Percentiles rank a stretch among this genome's conserved stretches.
Evolutionary conservation across 2,888 invertebrate species (phyloP).

Genomic region (Megaustenia siamemsis): DNA sequence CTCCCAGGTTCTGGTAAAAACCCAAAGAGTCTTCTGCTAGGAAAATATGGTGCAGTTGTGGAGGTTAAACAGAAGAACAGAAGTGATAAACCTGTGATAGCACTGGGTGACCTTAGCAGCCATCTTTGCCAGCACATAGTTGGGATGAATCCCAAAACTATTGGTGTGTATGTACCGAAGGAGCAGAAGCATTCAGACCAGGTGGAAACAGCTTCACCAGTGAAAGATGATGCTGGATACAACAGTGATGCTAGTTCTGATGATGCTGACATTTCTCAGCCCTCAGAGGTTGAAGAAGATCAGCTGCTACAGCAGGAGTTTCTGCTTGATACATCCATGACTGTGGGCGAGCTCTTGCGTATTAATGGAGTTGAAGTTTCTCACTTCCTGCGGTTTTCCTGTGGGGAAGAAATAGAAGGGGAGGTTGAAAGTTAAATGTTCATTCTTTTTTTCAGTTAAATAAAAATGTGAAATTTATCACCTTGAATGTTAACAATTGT

Average conservation of each 20-base stretch:
- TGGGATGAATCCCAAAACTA: slow-evolving; percentile 80
- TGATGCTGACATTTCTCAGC: slow-evolving; percentile 27
- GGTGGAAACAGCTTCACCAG: slow-evolving; percentile 20
- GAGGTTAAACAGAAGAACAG: slow-evolving; percentile 83
- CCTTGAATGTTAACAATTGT: too few relatives aligned
- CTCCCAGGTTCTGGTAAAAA: slow-evolving; percentile 24
- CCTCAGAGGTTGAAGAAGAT: slow-evolving; percentile 82
- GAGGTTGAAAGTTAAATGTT: slow-evolving; percentile 25
- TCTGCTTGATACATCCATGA: slow-evolving; percentile 87
- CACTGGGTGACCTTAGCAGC: slow-evolving; percentile 82
- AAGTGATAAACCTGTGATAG: slow-evolving; percentile 44
- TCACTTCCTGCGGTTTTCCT: slow-evolving; percentile 92
- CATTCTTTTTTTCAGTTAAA: too few relatives aligned
- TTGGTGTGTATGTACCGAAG: slow-evolving; percentile 64
- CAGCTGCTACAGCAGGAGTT: slow-evolving; percentile 92
- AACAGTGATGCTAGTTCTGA: slow-evolving; percentile 5
- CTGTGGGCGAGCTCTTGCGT: slow-evolving; percentile 87
- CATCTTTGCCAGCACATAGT: slow-evolving; percentile 95
- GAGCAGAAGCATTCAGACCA: slow-evolving; percentile 21
- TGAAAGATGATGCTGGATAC: slow-evolving; percentile 53
- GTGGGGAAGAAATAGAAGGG: slow-evolving; percentile 84
- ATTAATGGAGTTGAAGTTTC: slow-evolving; percentile 83
- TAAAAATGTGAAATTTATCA: too few relatives aligned
- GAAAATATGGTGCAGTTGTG: slow-evolving; percentile 92
- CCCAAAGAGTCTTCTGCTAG: slow-evolving; percentile 77